Conservation (phyloP, 2,113 vertebrate species). For the Crotalus viridis region DNA sequence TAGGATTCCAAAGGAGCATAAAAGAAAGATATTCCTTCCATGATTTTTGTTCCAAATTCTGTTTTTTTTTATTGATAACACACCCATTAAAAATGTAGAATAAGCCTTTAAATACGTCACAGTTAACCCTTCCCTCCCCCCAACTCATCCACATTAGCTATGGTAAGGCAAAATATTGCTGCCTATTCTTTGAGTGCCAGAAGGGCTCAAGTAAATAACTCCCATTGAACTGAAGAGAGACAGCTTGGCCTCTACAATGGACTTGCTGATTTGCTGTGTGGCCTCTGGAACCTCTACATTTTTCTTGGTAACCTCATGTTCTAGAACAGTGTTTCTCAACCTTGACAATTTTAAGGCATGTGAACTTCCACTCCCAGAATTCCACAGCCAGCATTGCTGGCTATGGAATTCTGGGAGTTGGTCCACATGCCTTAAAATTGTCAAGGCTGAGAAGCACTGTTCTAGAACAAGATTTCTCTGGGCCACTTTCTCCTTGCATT, state of each 20-base stretch:
- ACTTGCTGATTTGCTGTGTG: neutral
- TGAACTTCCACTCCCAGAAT: too few species aligned
- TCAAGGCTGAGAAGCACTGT: neutral
- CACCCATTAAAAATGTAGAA: neutral
- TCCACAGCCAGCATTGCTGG: too few species aligned
- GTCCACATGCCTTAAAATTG: too few species aligned
- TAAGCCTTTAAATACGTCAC: neutral
- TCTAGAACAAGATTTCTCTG: neutral
- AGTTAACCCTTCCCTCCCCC: neutral
- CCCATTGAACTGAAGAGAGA: neutral
- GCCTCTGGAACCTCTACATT: neutral
- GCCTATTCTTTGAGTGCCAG: neutral
- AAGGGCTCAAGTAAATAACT: neutral
- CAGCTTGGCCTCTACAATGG: neutral
- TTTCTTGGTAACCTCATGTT: neutral
- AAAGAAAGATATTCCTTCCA: neutral
- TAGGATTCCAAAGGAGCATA: neutral
- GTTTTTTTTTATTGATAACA: neutral
- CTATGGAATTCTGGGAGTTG: too few species aligned
- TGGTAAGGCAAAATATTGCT: too few species aligned
- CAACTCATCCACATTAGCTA: too few species aligned
- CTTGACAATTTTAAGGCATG: too few species aligned
- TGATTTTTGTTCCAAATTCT: neutral
- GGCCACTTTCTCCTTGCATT: neutral
- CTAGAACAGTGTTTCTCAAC: neutral